Evolutionary conservation across 1,140 invertebrate species (phyloP).

Genomic region (Drosophila oshimai): DNA sequence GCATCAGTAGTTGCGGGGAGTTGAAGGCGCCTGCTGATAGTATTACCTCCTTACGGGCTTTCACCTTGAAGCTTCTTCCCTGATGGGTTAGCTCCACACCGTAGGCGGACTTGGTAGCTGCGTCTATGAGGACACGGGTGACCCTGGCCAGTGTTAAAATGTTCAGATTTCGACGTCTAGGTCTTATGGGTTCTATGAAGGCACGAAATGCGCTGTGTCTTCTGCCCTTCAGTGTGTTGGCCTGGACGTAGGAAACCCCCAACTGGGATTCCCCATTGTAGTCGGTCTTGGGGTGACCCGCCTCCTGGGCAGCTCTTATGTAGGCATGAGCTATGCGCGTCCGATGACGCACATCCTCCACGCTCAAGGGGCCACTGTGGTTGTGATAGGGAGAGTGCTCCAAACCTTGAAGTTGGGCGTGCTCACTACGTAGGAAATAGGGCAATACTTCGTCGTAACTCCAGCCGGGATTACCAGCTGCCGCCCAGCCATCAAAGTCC

Average conservation of each 20-base stretch:
- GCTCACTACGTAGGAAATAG: slow-evolving; percentile 87
- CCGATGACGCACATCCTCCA: slow-evolving; percentile 84
- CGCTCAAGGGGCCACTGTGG: slow-evolving; percentile 84
- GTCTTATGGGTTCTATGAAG: slow-evolving; percentile 85
- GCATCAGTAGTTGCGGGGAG: slow-evolving; percentile 91
- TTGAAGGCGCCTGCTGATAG: slow-evolving; percentile 88
- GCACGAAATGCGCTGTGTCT: slow-evolving; percentile 85
- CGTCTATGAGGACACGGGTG: slow-evolving; percentile 86
- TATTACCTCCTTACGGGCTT: slow-evolving; percentile 88
- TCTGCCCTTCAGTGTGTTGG: slow-evolving; percentile 85
- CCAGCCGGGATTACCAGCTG: slow-evolving; percentile 88
- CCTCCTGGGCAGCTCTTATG: slow-evolving; percentile 85
- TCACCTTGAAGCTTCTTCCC: slow-evolving; percentile 82
- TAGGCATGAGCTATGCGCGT: slow-evolving; percentile 85
- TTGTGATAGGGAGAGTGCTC: slow-evolving; percentile 84
- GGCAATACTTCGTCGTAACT: slow-evolving; percentile 88
- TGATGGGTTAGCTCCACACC: slow-evolving; percentile 86
- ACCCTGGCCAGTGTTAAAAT: slow-evolving; percentile 85
- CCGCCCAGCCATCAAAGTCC: slow-evolving; percentile 91
- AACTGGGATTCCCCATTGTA: slow-evolving; percentile 87
- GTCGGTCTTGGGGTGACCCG: slow-evolving; percentile 85
- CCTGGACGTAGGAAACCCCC: slow-evolving; percentile 88
- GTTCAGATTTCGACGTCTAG: slow-evolving; percentile 86
- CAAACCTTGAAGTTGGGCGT: slow-evolving; percentile 84
- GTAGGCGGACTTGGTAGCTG: slow-evolving; percentile 84